These are phyloP conservation scores for Xestobium rufovillosum DNA, from an alignment of 2,888 invertebrate genomes.

Conservation along the genomic window DNA sequence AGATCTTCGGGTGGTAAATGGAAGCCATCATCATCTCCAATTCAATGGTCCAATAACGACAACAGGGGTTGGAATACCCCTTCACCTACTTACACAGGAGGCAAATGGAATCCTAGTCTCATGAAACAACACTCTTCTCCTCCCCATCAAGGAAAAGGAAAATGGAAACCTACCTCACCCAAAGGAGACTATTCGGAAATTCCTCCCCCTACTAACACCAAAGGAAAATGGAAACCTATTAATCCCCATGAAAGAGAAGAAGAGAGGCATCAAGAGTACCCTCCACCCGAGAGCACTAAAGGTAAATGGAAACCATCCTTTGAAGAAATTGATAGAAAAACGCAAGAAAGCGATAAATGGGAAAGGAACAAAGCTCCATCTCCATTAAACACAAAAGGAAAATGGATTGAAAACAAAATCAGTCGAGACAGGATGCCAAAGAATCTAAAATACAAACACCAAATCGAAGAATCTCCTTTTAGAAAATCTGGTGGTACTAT, in stretches of 20 bases:
- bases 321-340: slow-evolving; percentile 5
- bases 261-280: slow-evolving; percentile 47
- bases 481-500: slow-evolving; percentile 43
- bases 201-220: slow-evolving; percentile 25
- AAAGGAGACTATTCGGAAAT: slow-evolving; percentile 16
- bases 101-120: slow-evolving; percentile 54
- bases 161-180: slow-evolving; percentile 1
- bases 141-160: background rate
- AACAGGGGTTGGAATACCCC: slow-evolving; percentile 51
- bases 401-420: slow-evolving; percentile 56
- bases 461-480: slow-evolving; percentile 32
- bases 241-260: slow-evolving; percentile 33
- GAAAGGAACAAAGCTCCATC: slow-evolving; percentile 52
- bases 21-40: slow-evolving; percentile 53
- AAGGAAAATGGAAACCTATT: slow-evolving; percentile 54
- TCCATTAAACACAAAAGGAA: slow-evolving; percentile 65
- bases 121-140: background rate
- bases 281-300: slow-evolving; percentile 47
- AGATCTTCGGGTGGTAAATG: slow-evolving; percentile 62
- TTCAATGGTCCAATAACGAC: slow-evolving; percentile 34
- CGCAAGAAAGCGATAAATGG: slow-evolving; percentile 1
- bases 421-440: slow-evolving; percentile 12
- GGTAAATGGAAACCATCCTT: slow-evolving; percentile 60
- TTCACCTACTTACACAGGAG: slow-evolving; percentile 51
- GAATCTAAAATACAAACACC: no score